phyloP scores from a whole-genome alignment of 2,888 invertebrate species.

The Brachyptera risi region DNA sequence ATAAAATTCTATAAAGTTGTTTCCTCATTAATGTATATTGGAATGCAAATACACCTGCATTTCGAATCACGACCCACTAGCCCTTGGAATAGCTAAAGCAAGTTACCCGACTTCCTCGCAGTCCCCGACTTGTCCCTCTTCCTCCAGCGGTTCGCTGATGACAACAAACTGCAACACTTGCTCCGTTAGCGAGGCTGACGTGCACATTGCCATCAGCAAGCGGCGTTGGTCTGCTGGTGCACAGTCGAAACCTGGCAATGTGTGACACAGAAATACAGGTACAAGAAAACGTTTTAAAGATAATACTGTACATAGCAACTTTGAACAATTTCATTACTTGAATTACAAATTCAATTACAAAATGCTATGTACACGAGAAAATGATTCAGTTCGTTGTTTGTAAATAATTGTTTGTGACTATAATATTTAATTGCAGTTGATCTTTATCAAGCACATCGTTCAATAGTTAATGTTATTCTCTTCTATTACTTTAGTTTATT shows the following conservation, averaged over 20 bases:
- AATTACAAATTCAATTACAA: too few relatives aligned
- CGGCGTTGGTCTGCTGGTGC: neutral
- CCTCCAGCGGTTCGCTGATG: neutral
- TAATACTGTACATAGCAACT: too few relatives aligned
- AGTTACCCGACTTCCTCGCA: slow-evolving; percentile 17
- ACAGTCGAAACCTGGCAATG: neutral
- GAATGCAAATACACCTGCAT: neutral
- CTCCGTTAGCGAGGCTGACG: neutral
- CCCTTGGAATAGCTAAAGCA: neutral
- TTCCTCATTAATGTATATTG: neutral
- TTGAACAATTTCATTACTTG: too few relatives aligned
- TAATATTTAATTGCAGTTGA: too few relatives aligned
- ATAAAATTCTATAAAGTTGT: neutral
- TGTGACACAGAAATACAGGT: too few relatives aligned
- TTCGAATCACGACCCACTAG: neutral
- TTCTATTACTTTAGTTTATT: too few relatives aligned
- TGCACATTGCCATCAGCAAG: neutral
- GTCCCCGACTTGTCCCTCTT: neutral
- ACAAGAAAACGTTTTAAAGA: too few relatives aligned
- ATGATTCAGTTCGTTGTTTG: too few relatives aligned
- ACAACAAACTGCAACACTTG: neutral
- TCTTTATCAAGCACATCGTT: too few relatives aligned
- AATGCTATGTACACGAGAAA: too few relatives aligned
- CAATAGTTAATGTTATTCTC: too few relatives aligned
- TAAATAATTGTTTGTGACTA: too few relatives aligned